Base-by-base conservation (phyloP, 2,797 vertebrate genomes). In the Cyprinodon diabolis region DNA sequence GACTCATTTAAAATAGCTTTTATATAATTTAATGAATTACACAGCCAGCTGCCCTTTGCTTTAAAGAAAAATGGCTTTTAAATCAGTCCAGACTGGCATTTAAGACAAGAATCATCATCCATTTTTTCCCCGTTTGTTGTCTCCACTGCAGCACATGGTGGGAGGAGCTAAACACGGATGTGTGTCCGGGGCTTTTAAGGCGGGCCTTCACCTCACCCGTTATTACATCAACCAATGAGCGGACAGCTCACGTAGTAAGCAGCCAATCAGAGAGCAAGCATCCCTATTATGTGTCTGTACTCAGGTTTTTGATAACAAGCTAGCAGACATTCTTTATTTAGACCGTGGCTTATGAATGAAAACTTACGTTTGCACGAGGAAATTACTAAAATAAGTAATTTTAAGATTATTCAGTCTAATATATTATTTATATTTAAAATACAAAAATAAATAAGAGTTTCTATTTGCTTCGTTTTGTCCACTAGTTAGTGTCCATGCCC, bases 191-290 rank as follows among this genome's bases (percentile, higher is more conserved):
- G 40, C 45, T 65, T 47, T 66, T 21, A 47, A 55, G 68, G 69
- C 47, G 19, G 69, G 69, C 82, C 85, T 69, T 88, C 83, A 71
- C 88, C 97, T 99, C 97, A 98, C 97, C 98, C 95, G 98, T 98
- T 99, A 93, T 90, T 43, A 86, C 82, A 81, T 49, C 15, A 82
- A 68, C 98, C 97, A 98, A 98, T 98, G 73, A 91, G 70, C 68
- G 75, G 45, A n/a, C 79, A 70, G 76, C 81, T 80, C 78, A 67
- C 75, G 83, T 89, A 81, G 77, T 78, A 77, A 80, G 81, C 76
- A 83, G 79, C 91, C 90, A 91, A 91, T 92, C 84, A 86, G 69
- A 84, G 56, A 35, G 7, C 81, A 67, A 70, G 74, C 66, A 78
- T 60, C 57, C 48, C 63, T 63, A 70, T 74, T 79, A 75, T 81